Conservation (phyloP, 2,113 vertebrate species). For the Hemibagrus wyckioides region DNA sequence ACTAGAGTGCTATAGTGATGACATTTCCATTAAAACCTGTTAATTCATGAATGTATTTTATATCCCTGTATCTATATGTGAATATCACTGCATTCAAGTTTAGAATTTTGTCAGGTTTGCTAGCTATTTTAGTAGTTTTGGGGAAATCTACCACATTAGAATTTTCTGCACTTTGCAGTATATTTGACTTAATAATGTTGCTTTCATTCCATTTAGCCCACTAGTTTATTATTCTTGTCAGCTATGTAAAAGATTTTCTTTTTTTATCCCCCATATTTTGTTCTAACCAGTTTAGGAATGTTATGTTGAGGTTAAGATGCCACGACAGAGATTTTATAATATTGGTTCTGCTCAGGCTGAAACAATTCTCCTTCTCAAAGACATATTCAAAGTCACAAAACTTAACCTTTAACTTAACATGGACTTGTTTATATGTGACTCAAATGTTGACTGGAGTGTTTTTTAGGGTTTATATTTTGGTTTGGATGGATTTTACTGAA, state of each 20-base stretch:
- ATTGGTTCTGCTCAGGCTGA: too few species aligned
- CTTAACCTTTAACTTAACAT: too few species aligned
- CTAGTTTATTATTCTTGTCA: too few species aligned
- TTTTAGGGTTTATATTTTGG: background rate
- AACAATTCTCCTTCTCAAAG: background rate
- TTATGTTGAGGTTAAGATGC: too few species aligned
- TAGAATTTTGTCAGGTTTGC: background rate
- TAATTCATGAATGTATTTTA: background rate
- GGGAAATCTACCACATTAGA: background rate
- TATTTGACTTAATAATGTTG: background rate
- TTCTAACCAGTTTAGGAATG: too few species aligned
- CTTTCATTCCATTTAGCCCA: too few species aligned
- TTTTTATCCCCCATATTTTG: background rate
- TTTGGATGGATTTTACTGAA: background rate
- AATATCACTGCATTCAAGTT: background rate
- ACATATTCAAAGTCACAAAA: background rate
- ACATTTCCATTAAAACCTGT: background rate
- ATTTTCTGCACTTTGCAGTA: background rate
- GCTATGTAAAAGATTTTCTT: too few species aligned
- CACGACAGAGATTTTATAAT: too few species aligned
- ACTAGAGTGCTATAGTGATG: background rate
- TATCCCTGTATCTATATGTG: background rate
- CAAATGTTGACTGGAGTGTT: too few species aligned
- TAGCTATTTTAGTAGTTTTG: background rate
- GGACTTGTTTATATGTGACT: too few species aligned